These are phyloP conservation scores for Diarsia dahlii DNA, from an alignment of 2,888 invertebrate species.

Conservation along the genomic window DNA sequence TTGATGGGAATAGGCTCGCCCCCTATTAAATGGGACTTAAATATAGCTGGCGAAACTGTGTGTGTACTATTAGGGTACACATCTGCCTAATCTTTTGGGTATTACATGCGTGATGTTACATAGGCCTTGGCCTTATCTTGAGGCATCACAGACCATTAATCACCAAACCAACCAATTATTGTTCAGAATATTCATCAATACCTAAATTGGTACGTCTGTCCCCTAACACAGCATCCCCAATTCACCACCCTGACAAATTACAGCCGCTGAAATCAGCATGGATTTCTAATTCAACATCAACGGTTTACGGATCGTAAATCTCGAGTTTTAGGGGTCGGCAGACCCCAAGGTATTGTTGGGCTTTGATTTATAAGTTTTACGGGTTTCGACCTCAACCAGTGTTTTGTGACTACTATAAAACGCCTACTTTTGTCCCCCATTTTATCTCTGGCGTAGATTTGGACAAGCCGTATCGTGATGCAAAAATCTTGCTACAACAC, in stretches of 20 bases:
- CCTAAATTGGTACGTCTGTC: background rate
- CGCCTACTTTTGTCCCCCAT: conserved; percentile 23
- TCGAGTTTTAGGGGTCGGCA: conserved; percentile 53
- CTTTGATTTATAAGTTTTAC: conserved; percentile 64
- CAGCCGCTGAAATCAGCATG: conserved; percentile 24
- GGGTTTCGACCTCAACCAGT: conserved; percentile 64
- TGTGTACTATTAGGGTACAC: too few relatives aligned
- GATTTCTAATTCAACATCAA: conserved; percentile 41
- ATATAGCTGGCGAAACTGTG: too few relatives aligned
- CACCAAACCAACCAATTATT: background rate
- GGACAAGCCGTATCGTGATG: background rate
- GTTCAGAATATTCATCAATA: background rate
- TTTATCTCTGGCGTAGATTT: conserved; percentile 20
- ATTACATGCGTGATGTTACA: too few relatives aligned
- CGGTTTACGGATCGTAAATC: conserved; percentile 53
- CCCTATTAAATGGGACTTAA: too few relatives aligned
- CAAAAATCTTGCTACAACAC: background rate
- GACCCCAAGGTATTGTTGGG: conserved; percentile 57
- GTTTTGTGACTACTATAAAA: conserved; percentile 64
- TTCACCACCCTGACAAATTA: conserved; percentile 39
- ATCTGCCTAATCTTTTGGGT: too few relatives aligned
- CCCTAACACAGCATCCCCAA: background rate
- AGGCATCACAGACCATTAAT: background rate
- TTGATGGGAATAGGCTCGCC: too few relatives aligned
- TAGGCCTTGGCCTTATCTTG: background rate